Evolutionary conservation across 92 coral and sea anemone species (phyloP).

Genomic region (Paramuricea clavata): DNA sequence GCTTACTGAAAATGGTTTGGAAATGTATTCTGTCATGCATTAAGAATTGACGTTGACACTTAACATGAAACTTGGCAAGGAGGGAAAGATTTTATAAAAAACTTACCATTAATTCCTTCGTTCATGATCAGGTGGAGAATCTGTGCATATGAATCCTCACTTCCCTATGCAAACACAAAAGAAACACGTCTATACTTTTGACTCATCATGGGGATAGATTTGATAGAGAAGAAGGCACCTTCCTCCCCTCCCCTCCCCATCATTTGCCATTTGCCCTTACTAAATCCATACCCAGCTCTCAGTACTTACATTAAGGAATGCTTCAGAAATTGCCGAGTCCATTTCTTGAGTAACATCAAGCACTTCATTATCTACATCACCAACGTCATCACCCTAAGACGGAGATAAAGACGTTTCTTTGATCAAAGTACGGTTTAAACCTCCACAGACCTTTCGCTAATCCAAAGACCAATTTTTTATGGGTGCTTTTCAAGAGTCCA

Average conservation of each 20-base stretch:
- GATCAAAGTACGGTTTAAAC: neutral
- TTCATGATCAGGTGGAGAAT: constrained; percentile 93
- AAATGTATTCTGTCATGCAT: too few relatives aligned
- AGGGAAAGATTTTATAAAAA: too few relatives aligned
- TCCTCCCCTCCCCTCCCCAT: too few relatives aligned
- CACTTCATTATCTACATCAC: constrained; percentile 77
- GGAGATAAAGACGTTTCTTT: too few relatives aligned
- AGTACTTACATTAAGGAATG: constrained; percentile 87
- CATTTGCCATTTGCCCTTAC: too few relatives aligned
- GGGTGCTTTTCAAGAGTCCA: too few relatives aligned
- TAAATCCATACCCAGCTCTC: too few relatives aligned
- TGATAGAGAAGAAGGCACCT: too few relatives aligned
- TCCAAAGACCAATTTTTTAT: too few relatives aligned
- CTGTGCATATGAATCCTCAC: constrained; percentile 96
- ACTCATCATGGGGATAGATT: too few relatives aligned
- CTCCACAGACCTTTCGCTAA: constrained; percentile 34
- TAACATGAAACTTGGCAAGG: too few relatives aligned
- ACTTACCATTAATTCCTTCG: constrained; percentile 89
- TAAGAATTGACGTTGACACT: too few relatives aligned
- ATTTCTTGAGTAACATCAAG: constrained; percentile 83
- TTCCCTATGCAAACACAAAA: constrained; percentile 67
- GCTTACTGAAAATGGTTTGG: neutral
- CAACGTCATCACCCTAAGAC: neutral
- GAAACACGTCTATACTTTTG: neutral
- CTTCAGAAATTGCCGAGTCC: constrained; percentile 96